Percentiles rank a stretch among this genome's conserved stretches.
phyloP scores from a whole-genome alignment of 2,113 vertebrate species.

The Muscicapa adusta region DNA sequence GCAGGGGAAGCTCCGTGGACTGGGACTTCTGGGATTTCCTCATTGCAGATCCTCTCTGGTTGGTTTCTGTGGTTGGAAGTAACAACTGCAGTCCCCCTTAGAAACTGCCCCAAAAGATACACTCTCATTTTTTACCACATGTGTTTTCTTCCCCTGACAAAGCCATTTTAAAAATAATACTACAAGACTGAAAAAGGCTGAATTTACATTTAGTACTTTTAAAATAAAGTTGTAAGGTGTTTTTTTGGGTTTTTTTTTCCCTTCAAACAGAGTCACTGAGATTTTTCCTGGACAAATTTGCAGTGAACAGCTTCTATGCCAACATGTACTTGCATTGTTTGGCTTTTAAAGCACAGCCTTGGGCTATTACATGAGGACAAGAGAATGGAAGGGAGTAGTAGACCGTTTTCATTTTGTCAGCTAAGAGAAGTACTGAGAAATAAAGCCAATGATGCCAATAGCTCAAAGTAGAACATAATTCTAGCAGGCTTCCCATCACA shows the following conservation, averaged over 20 bases:
- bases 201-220: not conserved
- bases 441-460: not conserved
- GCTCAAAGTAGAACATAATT: not conserved
- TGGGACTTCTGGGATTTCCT: not conserved
- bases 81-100: not conserved
- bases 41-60: fast-evolving
- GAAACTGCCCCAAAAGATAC: not conserved
- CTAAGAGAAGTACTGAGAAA: not conserved
- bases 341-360: not conserved
- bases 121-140: not conserved
- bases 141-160: not conserved
- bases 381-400: not conserved
- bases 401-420: not conserved
- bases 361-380: not conserved
- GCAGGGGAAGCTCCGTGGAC: not conserved
- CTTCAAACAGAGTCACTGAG: not conserved
- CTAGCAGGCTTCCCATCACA: not conserved
- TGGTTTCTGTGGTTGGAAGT: not conserved
- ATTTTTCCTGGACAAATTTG: not conserved
- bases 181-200: not conserved
- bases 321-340: constrained; percentile 2
- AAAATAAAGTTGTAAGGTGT: not conserved
- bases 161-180: not conserved
- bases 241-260: fast-evolving
- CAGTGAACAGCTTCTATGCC: not conserved